phyloP scores from a whole-genome alignment of 2,797 vertebrate species.

The Threskiornis aethiopicus region DNA sequence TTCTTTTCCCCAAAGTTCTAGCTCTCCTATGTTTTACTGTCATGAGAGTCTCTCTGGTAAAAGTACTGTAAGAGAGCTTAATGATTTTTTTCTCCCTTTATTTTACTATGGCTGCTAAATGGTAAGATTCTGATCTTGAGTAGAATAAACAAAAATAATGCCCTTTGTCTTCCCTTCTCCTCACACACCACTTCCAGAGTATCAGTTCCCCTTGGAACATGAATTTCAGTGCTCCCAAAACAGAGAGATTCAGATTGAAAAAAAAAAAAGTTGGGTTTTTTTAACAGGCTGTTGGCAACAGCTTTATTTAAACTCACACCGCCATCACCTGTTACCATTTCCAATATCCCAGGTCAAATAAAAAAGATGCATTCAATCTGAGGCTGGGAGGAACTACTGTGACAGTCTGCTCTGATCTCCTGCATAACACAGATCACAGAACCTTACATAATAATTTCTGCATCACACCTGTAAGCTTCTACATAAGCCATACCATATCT shows the following conservation, averaged over 20 bases:
- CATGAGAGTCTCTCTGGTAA: background rate
- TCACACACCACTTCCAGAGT: background rate
- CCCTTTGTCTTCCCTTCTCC: background rate
- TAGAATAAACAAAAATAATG: background rate
- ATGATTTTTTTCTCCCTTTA: background rate
- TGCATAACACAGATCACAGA: background rate
- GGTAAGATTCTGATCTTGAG: background rate
- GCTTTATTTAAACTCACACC: background rate
- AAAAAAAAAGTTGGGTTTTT: background rate
- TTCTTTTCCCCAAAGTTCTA: background rate
- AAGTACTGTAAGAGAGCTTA: background rate
- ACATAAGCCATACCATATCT: background rate
- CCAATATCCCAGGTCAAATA: background rate
- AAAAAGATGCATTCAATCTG: background rate
- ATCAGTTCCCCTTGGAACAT: background rate
- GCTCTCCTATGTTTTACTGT: background rate
- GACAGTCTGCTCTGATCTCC: background rate
- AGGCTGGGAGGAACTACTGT: background rate
- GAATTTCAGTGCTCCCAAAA: background rate
- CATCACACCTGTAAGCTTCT: background rate
- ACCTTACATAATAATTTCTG: background rate
- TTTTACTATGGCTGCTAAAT: background rate
- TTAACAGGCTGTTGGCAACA: background rate
- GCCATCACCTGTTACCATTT: background rate
- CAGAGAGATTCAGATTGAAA: background rate